Base-by-base conservation (phyloP, 2,797 vertebrate genomes). In the Urosaurus nigricauda region DNA sequence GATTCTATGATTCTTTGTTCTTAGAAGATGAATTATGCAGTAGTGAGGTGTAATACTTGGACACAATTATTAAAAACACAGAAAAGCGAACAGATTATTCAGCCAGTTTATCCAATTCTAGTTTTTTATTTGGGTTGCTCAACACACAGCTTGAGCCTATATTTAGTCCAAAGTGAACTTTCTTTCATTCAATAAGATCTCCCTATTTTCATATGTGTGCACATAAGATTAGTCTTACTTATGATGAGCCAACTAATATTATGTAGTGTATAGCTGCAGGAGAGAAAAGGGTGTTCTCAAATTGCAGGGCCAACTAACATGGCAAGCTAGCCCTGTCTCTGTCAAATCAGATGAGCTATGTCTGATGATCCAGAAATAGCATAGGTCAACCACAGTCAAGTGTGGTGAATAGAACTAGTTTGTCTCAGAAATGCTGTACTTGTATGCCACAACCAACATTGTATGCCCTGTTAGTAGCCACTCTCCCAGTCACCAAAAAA, bases 161-260 rank as follows among this genome's bases (percentile, higher is more conserved):
- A 47, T 60, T 75, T 85, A 60, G 35, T 40, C 56, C 40, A 37
- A 85, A 60, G 53, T 43, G 58, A 84, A 17, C 2, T 24, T 11
- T 21, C 40, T 5, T 40, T 75, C 40, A 24, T 37, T 24, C 6
- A 51, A 29, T 58, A 58, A n/a, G 47, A 74, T 79, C 35, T 29
- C 21, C 32, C 21, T 3, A 40, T 24, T 47, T 60, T 17, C 21
- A 87, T 5, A 19, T 32, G 12, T 16, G 21, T 82, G 21, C 16
- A 71, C 35, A 40, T 21, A 29, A n/a, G 8, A 11, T 91, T 93
- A 16, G 14, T 26, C 16, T 51, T 77, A 70, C 47, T n/a, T n/a
- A n/a, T 77, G 24, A 37, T 26, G 89, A 37, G 86, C 84, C 90
- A 88, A 86, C 9, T 65, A 47, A 24, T 80, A 14, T 71, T 71